Percentiles rank a stretch among this genome's conserved stretches.
Conservation (phyloP, 2,113 vertebrate genomes). For the Sciurus niger region DNA sequence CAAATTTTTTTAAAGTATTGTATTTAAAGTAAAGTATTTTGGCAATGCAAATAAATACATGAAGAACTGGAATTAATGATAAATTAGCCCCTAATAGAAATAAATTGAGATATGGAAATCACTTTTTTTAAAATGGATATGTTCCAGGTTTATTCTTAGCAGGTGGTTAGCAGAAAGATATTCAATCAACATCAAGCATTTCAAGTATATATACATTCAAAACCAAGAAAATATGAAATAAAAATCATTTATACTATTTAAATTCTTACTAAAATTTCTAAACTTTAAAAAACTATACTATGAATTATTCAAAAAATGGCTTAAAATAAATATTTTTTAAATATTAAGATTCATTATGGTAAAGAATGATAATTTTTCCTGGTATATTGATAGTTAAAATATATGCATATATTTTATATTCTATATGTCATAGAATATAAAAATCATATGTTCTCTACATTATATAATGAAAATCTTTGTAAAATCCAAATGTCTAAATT, state of each 20-base stretch:
- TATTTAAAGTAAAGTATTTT: constrained; percentile 2
- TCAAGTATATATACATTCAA: neutral
- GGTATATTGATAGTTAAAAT: neutral
- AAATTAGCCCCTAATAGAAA: constrained; percentile 15
- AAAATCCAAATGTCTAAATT: constrained; percentile 45
- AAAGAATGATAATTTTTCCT: constrained; percentile 42
- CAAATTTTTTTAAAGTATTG: neutral
- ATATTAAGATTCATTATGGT: constrained; percentile 38
- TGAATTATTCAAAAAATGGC: constrained; percentile 52
- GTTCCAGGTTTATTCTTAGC: neutral
- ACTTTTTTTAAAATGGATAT: neutral
- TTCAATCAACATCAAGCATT: neutral
- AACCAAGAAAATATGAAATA: constrained; percentile 19
- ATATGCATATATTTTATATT: neutral
- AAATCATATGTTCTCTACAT: too few relatives aligned
- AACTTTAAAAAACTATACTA: neutral
- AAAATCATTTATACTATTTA: constrained; percentile 18
- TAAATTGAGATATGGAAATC: constrained; percentile 39
- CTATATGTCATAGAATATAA: too few relatives aligned
- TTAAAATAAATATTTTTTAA: constrained; percentile 5
- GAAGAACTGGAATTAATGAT: constrained; percentile 19
- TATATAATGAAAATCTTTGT: neutral
- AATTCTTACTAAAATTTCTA: constrained; percentile 43
- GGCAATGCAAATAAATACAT: neutral
- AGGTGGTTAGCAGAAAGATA: neutral